Conservation (phyloP, 2,113 vertebrate species). For the Datnioides undecimradiatus region DNA sequence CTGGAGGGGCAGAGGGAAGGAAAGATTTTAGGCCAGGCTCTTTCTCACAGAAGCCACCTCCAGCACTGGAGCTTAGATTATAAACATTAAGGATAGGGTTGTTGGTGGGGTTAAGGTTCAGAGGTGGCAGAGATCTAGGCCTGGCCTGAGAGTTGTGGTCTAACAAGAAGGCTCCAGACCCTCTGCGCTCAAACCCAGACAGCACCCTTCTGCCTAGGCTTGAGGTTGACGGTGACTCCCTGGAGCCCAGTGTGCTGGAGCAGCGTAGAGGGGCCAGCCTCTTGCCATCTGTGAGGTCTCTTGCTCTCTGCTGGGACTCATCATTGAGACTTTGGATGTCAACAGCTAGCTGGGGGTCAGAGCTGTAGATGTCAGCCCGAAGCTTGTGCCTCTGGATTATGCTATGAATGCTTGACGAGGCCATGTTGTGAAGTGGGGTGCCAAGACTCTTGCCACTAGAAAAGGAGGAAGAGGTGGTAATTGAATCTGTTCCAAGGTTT, state of each 20-base stretch:
- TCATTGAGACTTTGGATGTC: constrained; percentile 49
- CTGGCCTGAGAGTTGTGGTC: constrained; percentile 81
- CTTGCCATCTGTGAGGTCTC: constrained; percentile 78
- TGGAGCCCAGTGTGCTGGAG: constrained; percentile 81
- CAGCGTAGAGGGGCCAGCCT: constrained; percentile 82
- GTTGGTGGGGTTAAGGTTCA: constrained; percentile 80
- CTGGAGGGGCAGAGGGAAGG: constrained; percentile 85
- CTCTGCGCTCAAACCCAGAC: constrained; percentile 81
- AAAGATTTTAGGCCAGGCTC: constrained; percentile 82
- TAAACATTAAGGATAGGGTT: constrained; percentile 61
- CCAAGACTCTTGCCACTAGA: constrained; percentile 65
- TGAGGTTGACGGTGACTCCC: constrained; percentile 77
- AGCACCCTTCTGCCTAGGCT: constrained; percentile 78
- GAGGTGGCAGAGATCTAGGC: constrained; percentile 89
- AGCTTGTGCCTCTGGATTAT: constrained; percentile 88
- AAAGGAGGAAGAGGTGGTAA: constrained; percentile 36
- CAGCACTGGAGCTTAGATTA: constrained; percentile 27
- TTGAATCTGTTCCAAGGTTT: constrained; percentile 63
- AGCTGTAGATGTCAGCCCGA: constrained; percentile 89
- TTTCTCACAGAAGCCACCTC: constrained; percentile 75
- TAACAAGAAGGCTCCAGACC: constrained; percentile 82
- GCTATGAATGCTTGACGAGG: constrained; percentile 86
- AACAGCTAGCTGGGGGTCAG: constrained; percentile 87
- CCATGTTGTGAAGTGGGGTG: constrained; percentile 71
- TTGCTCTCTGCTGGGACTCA: constrained; percentile 76